Conservation (phyloP, 1,140 invertebrate species). For the Drosophila sp. region DNA sequence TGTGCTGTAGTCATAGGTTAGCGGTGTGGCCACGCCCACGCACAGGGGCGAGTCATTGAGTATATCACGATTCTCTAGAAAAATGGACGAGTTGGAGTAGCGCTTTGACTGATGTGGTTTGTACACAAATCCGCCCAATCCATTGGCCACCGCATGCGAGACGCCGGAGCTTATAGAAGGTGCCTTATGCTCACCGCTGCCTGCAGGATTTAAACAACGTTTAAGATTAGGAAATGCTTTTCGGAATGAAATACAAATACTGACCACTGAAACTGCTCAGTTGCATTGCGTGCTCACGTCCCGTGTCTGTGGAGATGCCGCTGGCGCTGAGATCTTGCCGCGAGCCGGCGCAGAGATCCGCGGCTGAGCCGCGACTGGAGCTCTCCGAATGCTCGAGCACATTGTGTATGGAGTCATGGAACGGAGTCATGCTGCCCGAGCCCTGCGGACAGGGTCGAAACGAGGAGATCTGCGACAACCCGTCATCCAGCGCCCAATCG, state of each 20-base stretch:
- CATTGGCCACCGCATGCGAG: constrained; percentile 79
- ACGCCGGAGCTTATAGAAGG: constrained; percentile 78
- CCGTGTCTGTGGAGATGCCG: constrained; percentile 80
- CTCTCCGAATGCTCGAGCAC: constrained; percentile 82
- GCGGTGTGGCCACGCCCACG: constrained; percentile 56
- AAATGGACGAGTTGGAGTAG: constrained; percentile 84
- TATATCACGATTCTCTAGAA: constrained; percentile 84
- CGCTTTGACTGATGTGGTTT: constrained; percentile 77
- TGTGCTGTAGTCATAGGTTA: constrained; percentile 72
- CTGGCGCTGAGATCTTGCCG: constrained; percentile 81
- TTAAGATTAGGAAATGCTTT: not conserved
- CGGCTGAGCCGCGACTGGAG: constrained; percentile 77
- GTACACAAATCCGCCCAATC: constrained; percentile 75
- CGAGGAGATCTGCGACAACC: constrained; percentile 83
- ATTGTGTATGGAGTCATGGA: constrained; percentile 84
- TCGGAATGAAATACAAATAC: not conserved
- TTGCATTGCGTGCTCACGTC: constrained; percentile 75
- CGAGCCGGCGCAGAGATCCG: constrained; percentile 77
- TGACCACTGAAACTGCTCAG: constrained; percentile 81
- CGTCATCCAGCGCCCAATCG: constrained; percentile 82
- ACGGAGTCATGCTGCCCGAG: constrained; percentile 84
- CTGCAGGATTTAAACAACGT: constrained; percentile 25
- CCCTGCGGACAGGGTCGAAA: constrained; percentile 84
- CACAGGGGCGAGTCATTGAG: constrained; percentile 75
- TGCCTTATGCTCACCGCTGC: constrained; percentile 79